Base-by-base conservation (phyloP, 1,140 invertebrate species). In the Bombus haemorrhoidalis region DNA sequence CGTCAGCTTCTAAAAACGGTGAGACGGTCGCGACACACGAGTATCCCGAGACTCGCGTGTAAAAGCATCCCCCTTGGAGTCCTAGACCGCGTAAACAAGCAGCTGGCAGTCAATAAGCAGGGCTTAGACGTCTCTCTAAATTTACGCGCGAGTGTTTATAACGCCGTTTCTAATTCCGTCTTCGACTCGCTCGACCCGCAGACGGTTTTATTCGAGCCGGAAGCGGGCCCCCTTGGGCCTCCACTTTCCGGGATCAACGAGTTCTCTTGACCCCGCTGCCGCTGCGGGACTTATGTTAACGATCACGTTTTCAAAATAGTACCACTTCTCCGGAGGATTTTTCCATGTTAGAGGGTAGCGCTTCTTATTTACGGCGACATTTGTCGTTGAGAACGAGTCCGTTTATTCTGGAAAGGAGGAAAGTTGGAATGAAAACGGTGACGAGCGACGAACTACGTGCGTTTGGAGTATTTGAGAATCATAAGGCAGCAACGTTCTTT, bases 121-220 rank as follows among this genome's bases (percentile, higher is more conserved):
- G 62, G 62, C 74, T 83, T 83, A 69, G 43, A 34, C 34, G 37
- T 39, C 18, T 59, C 68, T 87, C 78, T 89, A 90, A 89, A 89
- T 87, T 89, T 90, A 90, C 78, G 41, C 87, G 57, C 80, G 80
- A 76, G 80, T 89, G 88, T 86, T 86, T 76, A 77, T 84, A 88
- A 80, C n/a, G 64, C 39, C 77, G 80, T 68, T 83, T 89, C 89
- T 91, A 91, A 89, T 90, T 78, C 76, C 73, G 74, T 82, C 81
- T 43, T 53, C 82, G 80, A 68, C 71, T 66, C 77, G 71, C 57
- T 71, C 76, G 72, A 83, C n/a, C 72, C 86, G 73, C 73, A 83
- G 83, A 88, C 89, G 83, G 71, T 83, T 90, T 90, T 89, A 90
- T 79, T 77, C 62, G 66, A 75, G 59, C 71, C 86, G 88, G 89